Conservation (phyloP, 2,888 invertebrate genomes). For the Caenorhabditis panamensis region DNA sequence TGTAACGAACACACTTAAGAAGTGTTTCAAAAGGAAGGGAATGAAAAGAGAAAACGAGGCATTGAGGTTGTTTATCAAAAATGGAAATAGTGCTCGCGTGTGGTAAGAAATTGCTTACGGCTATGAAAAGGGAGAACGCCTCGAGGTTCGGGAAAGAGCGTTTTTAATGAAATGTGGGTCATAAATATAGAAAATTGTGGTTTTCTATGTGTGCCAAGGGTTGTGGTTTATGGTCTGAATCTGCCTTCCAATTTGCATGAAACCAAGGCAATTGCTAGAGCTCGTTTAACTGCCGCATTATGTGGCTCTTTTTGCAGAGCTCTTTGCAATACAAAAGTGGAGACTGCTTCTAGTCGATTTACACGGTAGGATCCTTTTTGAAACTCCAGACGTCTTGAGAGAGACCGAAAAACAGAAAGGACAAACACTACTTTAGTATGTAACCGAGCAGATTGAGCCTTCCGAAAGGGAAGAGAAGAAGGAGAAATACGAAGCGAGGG, state of each 20-base stretch:
- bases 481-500: constrained; percentile 14
- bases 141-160: too few species aligned
- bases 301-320: too few species aligned
- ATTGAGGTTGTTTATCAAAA: not conserved
- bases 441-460: constrained; percentile 48
- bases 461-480: constrained; percentile 10
- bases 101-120: constrained; percentile 4
- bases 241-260: too few species aligned
- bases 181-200: not conserved
- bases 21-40: not conserved
- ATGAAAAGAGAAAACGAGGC: not conserved
- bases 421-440: constrained; percentile 39
- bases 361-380: constrained; percentile 9
- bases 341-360: too few species aligned
- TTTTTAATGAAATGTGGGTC: not conserved
- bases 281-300: too few species aligned
- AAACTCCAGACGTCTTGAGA: constrained; percentile 9
- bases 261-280: too few species aligned
- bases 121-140: not conserved
- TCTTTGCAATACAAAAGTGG: too few species aligned
- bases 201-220: not conserved
- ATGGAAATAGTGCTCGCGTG: not conserved
- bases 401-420: constrained; percentile 28
- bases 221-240: too few species aligned
- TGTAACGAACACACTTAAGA: not conserved